Percentiles rank a stretch among this genome's conserved stretches.
phyloP scores from a whole-genome alignment of 2,797 vertebrate genomes.

The Muraenolepis orangiensis region DNA sequence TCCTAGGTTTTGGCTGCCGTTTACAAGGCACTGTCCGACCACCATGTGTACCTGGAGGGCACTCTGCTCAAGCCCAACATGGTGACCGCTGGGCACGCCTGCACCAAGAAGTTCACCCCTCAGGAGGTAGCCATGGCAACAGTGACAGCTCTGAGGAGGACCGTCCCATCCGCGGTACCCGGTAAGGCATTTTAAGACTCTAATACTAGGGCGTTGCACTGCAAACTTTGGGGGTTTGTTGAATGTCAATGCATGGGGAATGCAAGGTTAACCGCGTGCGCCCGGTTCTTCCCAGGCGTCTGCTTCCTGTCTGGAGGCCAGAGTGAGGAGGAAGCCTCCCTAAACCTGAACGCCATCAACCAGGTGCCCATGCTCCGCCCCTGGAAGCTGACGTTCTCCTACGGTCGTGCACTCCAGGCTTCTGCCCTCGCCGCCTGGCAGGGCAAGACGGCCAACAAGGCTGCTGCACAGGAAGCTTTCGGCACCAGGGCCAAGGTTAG shows the following conservation, averaged over 20 bases:
- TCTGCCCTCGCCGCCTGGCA: constrained; percentile 89
- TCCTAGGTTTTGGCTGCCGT: constrained; percentile 89
- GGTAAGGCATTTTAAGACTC: constrained; percentile 65
- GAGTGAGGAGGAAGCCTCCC: constrained; percentile 95
- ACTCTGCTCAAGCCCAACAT: constrained; percentile 97
- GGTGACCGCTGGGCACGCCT: constrained; percentile 90
- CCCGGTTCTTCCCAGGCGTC: constrained; percentile 75
- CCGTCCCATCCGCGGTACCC: constrained; percentile 89
- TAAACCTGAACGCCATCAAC: constrained; percentile 94
- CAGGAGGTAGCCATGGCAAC: constrained; percentile 91
- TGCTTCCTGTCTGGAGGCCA: constrained; percentile 97
- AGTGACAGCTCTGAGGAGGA: constrained; percentile 87
- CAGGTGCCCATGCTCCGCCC: constrained; percentile 82
- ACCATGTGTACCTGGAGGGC: constrained; percentile 95
- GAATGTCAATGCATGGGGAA: not conserved
- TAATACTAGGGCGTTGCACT: not conserved
- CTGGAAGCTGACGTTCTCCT: constrained; percentile 97
- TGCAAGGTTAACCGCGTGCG: not conserved
- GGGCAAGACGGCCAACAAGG: constrained; percentile 85
- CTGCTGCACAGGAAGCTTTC: constrained; percentile 86
- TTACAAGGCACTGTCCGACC: constrained; percentile 93
- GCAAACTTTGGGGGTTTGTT: not conserved
- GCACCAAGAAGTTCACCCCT: constrained; percentile 86
- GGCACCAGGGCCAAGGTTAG: constrained; percentile 84
- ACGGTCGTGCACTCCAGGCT: constrained; percentile 93